Evolutionary conservation across 2,113 vertebrate genomes (phyloP), one percentile per base, ranked within the genome.

Genomic region (Percina caprodes): DNA sequence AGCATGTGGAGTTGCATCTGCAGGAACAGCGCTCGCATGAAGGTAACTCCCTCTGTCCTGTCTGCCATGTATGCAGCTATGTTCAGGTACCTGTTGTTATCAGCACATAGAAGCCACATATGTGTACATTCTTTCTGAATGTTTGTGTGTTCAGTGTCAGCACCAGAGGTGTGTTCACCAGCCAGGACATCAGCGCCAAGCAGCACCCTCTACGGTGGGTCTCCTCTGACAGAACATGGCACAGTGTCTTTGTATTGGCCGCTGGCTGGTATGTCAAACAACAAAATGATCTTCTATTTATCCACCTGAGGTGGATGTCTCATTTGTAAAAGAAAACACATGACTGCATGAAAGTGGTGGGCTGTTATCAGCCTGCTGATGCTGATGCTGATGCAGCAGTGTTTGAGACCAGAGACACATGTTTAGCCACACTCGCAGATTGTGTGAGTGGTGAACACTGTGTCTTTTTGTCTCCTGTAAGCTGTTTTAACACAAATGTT

Each of bases 1-100:
- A 95, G 33, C 94, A 96, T 21, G 94, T 95, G 1, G 94, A 95
- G 85, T 33, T 95, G 23, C 95, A 95, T 79, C 85, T 95, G 58
- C 86, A 92, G 65, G 89, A 91, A 10, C 84, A 89, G 26, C 23
- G 0, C 13, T 35, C 54, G 16, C 55, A 39, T 58, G 55, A 79
- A 86, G 93, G 93, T 95, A 77, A 52, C 8, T 13, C 9, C 52
- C 39, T 58, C 26, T 51, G 6, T 23, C 30, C 39, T 7, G 26
- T 26, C 49, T 42, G 10, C n/a, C 8, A 15, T 59, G 63, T 23
- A 19, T 42, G 39, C 7, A 60, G 35, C 9, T 35, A n/a, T 13
- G 13, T 23, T 65, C 33, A 13, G 63, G 18, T 23, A 45, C 13
- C 9, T n/a, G 4, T 26, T 65, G 18, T 72, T 18, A 59, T 26